Evolutionary conservation across 2,888 invertebrate genomes (phyloP), one percentile per base, ranked within the genome.

Genomic region (Bimastos eiseni): DNA sequence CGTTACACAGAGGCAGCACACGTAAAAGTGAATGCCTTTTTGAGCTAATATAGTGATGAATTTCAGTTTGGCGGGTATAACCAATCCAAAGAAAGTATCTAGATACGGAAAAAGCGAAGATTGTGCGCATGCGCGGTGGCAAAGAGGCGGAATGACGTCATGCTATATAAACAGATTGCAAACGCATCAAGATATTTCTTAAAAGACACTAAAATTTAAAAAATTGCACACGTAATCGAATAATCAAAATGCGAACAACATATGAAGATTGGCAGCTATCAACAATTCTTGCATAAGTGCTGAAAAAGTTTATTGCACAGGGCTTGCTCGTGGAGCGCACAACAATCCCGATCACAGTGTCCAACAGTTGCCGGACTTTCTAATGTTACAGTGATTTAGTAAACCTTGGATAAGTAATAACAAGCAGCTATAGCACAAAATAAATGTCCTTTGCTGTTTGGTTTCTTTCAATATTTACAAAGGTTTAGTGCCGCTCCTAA

Each of bases 251-350:
- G 34, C 86, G 36, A 70, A 70, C 70, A 70, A 86, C n/a, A 36
- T 86, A 86, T 33, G 37, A 86, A 34, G 86, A 86, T 86, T 86
- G 86, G 86, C 34, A 86, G 17, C 86, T 37, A 86, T 86, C 86
- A 86, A 86, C 86, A 86, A 86, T 86, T 86, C 86, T 86, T 86
- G 86, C 86, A 86, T 86, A 86, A 34, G 37, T 36, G 86, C 86
- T 34, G 70, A 70, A 86, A 86, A 86, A 86, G 36, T 86, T 83
- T 86, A 86, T 86, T 86, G 86, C 86, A 86, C 86, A 37, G 86
- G 86, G 17, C 24, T 34, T 86, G 34, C 86, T 86, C 37, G 37
- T n/a, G 36, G 37, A 24, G 37, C 34, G 15, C 36, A 86, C 34
- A 37, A 86, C 86, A 86, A 86, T 2, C 6, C 34, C 70, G 11